Evolutionary conservation across 2,888 invertebrate genomes (phyloP).

Genomic region (Ectobius pallidus): DNA sequence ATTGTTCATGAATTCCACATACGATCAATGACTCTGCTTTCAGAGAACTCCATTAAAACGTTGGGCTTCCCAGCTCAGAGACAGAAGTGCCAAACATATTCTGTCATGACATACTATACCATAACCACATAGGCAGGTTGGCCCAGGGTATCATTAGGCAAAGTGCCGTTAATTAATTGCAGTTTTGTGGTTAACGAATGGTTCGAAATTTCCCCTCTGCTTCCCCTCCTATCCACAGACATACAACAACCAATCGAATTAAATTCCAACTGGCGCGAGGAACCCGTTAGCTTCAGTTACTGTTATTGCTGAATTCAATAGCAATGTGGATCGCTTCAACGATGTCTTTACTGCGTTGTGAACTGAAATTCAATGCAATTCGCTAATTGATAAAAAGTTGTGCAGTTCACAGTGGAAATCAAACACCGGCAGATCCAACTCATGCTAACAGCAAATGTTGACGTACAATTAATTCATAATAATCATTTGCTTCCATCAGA

Average conservation of each 20-base stretch:
- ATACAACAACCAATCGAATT: neutral
- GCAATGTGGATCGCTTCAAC: neutral
- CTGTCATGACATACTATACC: neutral
- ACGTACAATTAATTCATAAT: no score
- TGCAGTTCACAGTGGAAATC: neutral
- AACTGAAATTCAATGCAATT: neutral
- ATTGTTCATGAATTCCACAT: neutral
- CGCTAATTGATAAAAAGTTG: conserved; percentile 5
- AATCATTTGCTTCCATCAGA: no score
- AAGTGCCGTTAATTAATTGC: conserved; percentile 15
- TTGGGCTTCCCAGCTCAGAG: neutral
- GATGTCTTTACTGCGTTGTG: neutral
- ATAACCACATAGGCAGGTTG: conserved; percentile 1
- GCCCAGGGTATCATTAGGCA: conserved; percentile 15
- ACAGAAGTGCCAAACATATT: neutral
- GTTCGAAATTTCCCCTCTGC: neutral
- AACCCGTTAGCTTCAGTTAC: neutral
- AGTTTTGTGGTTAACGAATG: conserved; percentile 11
- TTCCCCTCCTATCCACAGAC: neutral
- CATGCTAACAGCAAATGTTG: no score
- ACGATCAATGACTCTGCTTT: neutral
- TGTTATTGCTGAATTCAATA: neutral
- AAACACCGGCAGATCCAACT: neutral
- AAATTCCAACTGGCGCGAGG: conserved; percentile 4
- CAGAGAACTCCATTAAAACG: neutral